These are phyloP conservation scores for Cosmopolites sordidus DNA, from an alignment of 2,888 invertebrate genomes.

Conservation along the genomic window DNA sequence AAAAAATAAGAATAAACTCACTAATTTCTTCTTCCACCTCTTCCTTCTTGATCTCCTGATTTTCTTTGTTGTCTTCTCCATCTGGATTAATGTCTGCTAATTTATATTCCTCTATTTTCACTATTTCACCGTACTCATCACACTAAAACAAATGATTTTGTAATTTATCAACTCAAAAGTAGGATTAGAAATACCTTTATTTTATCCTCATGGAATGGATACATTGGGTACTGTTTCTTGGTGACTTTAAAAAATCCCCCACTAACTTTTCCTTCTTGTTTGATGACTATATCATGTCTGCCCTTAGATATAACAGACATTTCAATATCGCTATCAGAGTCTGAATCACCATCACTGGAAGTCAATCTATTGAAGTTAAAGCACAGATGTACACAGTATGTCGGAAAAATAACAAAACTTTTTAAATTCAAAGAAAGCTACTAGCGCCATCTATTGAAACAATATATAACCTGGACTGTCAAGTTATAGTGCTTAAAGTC, in stretches of 20 bases:
- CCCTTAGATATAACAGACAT: conserved; percentile 75
- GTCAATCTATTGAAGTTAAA: too few species aligned
- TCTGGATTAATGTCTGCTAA: conserved; percentile 69
- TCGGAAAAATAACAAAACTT: too few species aligned
- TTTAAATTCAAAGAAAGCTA: too few species aligned
- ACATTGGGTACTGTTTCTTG: conserved; percentile 95
- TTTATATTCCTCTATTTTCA: conserved; percentile 88
- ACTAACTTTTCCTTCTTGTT: conserved; percentile 60
- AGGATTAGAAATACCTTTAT: conserved; percentile 52
- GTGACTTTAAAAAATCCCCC: conserved; percentile 83
- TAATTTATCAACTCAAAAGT: conserved; percentile 2
- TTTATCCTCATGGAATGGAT: conserved; percentile 89
- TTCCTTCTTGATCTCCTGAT: conserved; percentile 61
- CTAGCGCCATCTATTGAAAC: too few species aligned
- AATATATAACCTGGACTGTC: too few species aligned
- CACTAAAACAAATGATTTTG: conserved; percentile 34
- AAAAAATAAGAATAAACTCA: conserved; percentile 20
- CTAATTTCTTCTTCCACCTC: conserved; percentile 52
- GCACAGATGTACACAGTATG: too few species aligned
- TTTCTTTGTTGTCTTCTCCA: conserved; percentile 66
- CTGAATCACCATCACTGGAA: conserved; percentile 69
- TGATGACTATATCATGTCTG: conserved; percentile 85
- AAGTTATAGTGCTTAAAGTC: too few species aligned
- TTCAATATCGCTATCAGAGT: conserved; percentile 79
- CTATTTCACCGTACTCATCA: conserved; percentile 96